These are phyloP conservation scores for Drosophila demipolita DNA, from an alignment of 2,888 invertebrate genomes.

Conservation along the genomic window DNA sequence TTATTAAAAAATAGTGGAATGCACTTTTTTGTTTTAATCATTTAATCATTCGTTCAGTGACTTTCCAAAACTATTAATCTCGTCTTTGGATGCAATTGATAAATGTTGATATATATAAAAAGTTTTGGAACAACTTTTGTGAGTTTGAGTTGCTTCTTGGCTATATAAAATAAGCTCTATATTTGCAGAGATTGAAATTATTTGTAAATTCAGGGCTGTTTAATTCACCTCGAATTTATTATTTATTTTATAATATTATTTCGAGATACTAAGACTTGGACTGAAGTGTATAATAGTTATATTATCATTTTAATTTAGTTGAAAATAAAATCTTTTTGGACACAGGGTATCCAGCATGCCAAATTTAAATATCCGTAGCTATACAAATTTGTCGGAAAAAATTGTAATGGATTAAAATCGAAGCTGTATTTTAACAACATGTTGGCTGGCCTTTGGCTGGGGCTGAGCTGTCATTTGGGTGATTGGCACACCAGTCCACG, in stretches of 20 bases:
- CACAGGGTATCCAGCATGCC: neutral
- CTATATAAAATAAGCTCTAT: neutral
- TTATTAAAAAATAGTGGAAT: neutral
- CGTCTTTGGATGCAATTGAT: neutral
- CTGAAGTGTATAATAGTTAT: neutral
- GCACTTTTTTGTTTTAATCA: neutral
- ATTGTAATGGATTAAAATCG: slow-evolving; percentile 25
- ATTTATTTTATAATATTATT: neutral
- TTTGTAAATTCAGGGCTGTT: neutral
- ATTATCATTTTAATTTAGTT: neutral
- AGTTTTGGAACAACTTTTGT: neutral
- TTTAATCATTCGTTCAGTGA: neutral
- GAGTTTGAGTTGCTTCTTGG: neutral
- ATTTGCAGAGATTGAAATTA: neutral
- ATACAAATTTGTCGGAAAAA: neutral
- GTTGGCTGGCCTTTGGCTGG: slow-evolving; percentile 15
- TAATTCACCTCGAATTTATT: neutral
- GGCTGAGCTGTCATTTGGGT: slow-evolving; percentile 32
- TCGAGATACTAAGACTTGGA: neutral
- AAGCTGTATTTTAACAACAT: slow-evolving; percentile 21
- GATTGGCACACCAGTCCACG: slow-evolving; percentile 43
- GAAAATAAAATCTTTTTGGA: neutral
- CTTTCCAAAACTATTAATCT: neutral
- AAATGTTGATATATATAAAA: neutral
- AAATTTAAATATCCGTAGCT: neutral